These are phyloP conservation scores for Remorina albescens DNA, from an alignment of 2,797 vertebrate species.

Conservation along the genomic window DNA sequence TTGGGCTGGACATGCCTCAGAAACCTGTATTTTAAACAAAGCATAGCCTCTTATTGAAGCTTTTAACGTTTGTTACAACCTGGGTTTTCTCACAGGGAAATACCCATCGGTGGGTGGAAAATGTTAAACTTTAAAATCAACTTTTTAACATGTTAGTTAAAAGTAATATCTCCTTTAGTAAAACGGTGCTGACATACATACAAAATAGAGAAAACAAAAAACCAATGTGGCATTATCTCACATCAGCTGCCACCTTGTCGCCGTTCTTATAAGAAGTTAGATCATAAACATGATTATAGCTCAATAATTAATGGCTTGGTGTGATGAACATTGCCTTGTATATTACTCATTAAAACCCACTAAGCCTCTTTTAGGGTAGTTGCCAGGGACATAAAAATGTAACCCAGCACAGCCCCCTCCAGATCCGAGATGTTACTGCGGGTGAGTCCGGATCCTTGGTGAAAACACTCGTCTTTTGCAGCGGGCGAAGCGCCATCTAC, in stretches of 20 bases:
- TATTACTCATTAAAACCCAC: constrained; percentile 53
- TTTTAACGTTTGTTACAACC: constrained; percentile 3
- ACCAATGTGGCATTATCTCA: neutral
- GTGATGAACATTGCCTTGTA: constrained; percentile 10
- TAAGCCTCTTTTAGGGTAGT: constrained; percentile 47
- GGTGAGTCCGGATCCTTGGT: constrained; percentile 74
- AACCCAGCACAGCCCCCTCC: constrained; percentile 76
- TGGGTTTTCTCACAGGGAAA: neutral
- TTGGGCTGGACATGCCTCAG: constrained; percentile 45
- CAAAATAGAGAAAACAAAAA: neutral
- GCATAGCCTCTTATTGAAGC: constrained; percentile 23
- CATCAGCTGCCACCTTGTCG: neutral
- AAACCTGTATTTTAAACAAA: constrained; percentile 39
- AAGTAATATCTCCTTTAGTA: neutral
- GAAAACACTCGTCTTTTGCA: constrained; percentile 78
- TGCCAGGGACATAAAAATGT: constrained; percentile 71
- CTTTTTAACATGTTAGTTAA: constrained; percentile 13
- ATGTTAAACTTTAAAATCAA: neutral
- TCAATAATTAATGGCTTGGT: constrained; percentile 11
- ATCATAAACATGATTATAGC: constrained; percentile 6
- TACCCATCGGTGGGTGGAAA: neutral
- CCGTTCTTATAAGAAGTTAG: neutral
- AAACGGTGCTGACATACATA: neutral
- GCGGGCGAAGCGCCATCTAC: constrained; percentile 78
- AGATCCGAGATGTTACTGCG: constrained; percentile 70